Conservation (phyloP, 2,888 invertebrate species). For the Tubiluchus corallicola region DNA sequence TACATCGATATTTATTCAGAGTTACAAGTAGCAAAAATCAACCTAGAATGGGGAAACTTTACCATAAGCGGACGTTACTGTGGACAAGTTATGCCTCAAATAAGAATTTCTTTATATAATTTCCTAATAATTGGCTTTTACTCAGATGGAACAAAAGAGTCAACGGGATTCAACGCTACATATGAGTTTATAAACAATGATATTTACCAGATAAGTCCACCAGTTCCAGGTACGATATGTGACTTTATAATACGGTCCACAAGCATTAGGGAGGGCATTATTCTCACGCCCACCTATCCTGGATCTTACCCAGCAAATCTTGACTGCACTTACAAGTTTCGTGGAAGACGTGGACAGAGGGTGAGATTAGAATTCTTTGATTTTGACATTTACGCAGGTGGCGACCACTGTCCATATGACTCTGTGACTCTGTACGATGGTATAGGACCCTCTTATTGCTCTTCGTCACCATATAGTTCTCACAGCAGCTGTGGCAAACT, state of each 20-base stretch:
- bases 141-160: not conserved
- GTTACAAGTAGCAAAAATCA: constrained; percentile 41
- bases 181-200: not conserved
- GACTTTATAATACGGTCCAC: not conserved
- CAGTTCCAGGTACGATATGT: not conserved
- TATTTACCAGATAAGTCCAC: not conserved
- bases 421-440: constrained; percentile 94
- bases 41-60: not conserved
- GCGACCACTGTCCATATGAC: constrained; percentile 97
- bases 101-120: constrained; percentile 58
- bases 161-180: not conserved
- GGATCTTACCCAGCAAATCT: constrained; percentile 96
- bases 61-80: constrained; percentile 41
- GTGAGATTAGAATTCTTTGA: constrained; percentile 89
- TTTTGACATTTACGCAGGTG: constrained; percentile 95
- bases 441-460: too few relatives aligned
- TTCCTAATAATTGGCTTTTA: not conserved
- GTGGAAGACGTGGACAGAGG: constrained; percentile 73
- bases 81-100: constrained; percentile 71
- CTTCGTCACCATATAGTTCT: too few relatives aligned
- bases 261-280: constrained; percentile 45
- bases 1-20: constrained; percentile 94
- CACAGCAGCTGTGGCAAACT: too few relatives aligned
- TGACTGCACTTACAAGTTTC: constrained; percentile 53
- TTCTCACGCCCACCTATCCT: constrained; percentile 94